phyloP scores from a whole-genome alignment of 2,888 invertebrate species.

The Arrhopalites spinosus region DNA sequence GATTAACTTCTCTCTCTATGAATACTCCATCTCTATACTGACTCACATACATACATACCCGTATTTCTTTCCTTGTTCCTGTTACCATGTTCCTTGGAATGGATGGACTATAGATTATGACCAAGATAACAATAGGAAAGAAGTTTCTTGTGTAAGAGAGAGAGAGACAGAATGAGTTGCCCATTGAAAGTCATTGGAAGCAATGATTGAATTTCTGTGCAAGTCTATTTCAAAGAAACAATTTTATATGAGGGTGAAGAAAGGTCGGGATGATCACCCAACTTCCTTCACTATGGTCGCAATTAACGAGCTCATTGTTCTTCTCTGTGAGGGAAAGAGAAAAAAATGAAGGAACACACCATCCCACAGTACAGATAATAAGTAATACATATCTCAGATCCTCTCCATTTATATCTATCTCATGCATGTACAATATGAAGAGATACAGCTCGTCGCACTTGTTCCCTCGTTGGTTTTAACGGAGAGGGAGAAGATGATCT shows the following conservation, averaged over 20 bases:
- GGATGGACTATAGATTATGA: neutral
- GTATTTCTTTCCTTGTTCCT: constrained; percentile 1
- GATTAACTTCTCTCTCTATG: neutral
- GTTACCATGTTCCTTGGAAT: neutral
- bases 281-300: constrained; percentile 20
- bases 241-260: constrained; percentile 24
- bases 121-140: neutral
- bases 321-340: constrained; percentile 2
- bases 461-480: neutral
- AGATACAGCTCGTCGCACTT: neutral
- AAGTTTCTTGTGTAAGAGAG: neutral
- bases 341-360: neutral
- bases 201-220: constrained; percentile 13
- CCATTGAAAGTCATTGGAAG: neutral
- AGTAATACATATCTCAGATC: neutral
- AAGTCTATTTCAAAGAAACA: constrained; percentile 21
- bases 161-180: neutral
- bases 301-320: constrained; percentile 38
- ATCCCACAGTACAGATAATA: neutral
- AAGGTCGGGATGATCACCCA: constrained; percentile 34
- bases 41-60: neutral
- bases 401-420: too few relatives aligned
- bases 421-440: neutral
- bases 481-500: neutral
- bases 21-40: neutral